Percentiles rank a stretch among this genome's conserved stretches.
Evolutionary conservation across 2,888 invertebrate genomes (phyloP).

Genomic region (Papilio elwesi): DNA sequence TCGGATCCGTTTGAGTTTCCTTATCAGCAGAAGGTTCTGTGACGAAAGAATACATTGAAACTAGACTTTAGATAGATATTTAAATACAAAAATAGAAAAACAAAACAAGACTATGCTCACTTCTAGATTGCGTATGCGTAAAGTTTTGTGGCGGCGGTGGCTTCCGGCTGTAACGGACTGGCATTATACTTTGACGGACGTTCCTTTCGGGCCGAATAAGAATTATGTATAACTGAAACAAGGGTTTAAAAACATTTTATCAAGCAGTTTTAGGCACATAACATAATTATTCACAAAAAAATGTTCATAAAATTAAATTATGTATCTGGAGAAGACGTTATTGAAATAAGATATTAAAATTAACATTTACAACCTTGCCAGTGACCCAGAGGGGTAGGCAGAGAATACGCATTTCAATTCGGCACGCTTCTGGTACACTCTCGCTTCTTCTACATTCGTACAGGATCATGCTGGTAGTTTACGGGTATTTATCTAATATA

Average conservation of each 20-base stretch:
- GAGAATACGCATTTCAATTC: no score
- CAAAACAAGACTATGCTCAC: slow-evolving; percentile 51
- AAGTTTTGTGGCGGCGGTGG: slow-evolving; percentile 67
- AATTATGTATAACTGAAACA: slow-evolving; percentile 69
- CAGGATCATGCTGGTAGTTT: no score
- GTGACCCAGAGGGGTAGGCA: no score
- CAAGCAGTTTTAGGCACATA: no score
- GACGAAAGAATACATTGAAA: slow-evolving; percentile 36
- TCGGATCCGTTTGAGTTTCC: slow-evolving; percentile 72
- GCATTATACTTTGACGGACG: slow-evolving; percentile 69
- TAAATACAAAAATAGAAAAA: background rate
- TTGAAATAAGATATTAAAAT: no score
- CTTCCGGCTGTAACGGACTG: slow-evolving; percentile 70
- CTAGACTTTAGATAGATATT: background rate
- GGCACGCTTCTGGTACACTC: no score
- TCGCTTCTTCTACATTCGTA: no score
- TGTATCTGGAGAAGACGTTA: no score
- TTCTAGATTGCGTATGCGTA: slow-evolving; percentile 67
- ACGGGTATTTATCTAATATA: no score
- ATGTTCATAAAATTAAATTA: no score
- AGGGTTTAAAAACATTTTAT: background rate
- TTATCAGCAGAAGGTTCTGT: slow-evolving; percentile 68
- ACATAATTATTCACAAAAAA: no score
- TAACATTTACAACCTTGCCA: no score
- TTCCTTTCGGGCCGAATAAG: slow-evolving; percentile 72